phyloP scores from a whole-genome alignment of 2,113 vertebrate genomes.

The Sinosuthora webbiana region DNA sequence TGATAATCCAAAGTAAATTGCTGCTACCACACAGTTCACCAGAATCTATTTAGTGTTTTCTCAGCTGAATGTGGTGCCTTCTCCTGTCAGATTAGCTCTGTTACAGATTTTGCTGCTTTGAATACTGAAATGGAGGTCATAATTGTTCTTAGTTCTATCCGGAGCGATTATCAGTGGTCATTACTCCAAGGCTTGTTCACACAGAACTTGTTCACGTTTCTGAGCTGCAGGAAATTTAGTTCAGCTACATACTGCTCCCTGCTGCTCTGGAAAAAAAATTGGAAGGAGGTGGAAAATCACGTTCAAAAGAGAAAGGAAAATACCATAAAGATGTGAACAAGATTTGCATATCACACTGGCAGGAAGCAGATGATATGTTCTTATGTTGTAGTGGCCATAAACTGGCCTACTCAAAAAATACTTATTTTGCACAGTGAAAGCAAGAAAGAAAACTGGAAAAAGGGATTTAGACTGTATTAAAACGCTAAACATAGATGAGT shows the following conservation, averaged over 20 bases:
- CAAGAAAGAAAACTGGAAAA: neutral
- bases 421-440: neutral
- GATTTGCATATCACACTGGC: neutral
- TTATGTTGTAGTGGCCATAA: neutral
- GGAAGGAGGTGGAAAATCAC: neutral
- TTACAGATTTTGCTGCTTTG: neutral
- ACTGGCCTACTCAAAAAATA: neutral
- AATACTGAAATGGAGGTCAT: neutral
- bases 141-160: neutral
- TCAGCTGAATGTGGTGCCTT: neutral
- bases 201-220: neutral
- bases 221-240: neutral
- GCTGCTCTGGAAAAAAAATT: neutral
- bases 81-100: neutral
- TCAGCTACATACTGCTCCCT: neutral
- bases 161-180: neutral
- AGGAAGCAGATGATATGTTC: neutral
- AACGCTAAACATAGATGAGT: neutral
- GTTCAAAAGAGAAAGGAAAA: neutral
- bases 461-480: neutral
- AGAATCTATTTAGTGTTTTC: neutral
- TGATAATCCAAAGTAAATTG: neutral
- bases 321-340: neutral
- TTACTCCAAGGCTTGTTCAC: neutral
- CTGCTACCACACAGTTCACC: neutral